phyloP scores from a whole-genome alignment of 92 coral and sea anemone species.

The Zoanthus sansibaricus region DNA sequence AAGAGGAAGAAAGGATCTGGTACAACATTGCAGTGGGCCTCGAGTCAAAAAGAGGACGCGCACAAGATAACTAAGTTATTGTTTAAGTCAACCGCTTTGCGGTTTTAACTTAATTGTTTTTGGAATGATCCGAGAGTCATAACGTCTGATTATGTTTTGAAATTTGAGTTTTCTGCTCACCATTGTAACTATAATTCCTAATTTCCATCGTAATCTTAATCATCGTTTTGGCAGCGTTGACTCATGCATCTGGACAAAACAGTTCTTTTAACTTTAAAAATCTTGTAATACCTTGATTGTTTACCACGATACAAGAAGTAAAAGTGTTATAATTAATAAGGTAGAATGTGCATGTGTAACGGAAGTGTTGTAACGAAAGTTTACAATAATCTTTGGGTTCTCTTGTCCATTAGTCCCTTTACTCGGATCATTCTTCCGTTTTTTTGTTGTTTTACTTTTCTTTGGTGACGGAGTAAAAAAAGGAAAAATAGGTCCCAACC shows the following conservation, averaged over 20 bases:
- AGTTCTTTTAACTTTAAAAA: neutral
- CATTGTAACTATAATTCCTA: neutral
- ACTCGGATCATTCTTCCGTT: constrained; percentile 50
- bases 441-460: constrained; percentile 62
- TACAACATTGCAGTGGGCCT: neutral
- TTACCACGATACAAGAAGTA: neutral
- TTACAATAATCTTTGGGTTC: constrained; percentile 19
- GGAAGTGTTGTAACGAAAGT: neutral
- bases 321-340: neutral
- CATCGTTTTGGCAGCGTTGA: neutral
- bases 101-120: too few relatives aligned
- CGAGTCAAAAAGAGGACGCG: neutral
- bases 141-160: neutral
- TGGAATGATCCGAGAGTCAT: too few relatives aligned
- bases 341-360: constrained; percentile 11
- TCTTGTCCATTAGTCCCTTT: constrained; percentile 63
- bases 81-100: too few relatives aligned
- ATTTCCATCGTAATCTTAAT: neutral
- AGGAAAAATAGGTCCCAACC: constrained; percentile 41
- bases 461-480: constrained; percentile 67
- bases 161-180: neutral
- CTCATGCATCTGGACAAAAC: neutral
- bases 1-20: neutral
- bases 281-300: too few relatives aligned
- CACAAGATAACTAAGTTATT: neutral